Evolutionary conservation across 2,113 vertebrate genomes (phyloP), one percentile per base, ranked within the genome.

Genomic region (Desmodus rotundus): DNA sequence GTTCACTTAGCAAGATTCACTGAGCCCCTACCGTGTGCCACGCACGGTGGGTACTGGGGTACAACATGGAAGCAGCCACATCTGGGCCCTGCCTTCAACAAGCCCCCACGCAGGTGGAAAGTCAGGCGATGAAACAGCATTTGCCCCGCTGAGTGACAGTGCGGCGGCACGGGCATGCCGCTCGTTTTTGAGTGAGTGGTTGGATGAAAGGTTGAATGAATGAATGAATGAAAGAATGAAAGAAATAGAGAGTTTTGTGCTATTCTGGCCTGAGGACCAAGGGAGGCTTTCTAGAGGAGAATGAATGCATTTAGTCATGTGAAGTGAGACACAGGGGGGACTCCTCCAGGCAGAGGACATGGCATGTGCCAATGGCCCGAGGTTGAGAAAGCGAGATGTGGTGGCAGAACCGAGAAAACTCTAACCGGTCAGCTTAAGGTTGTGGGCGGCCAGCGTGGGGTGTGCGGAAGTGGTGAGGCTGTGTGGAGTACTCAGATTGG

Each of bases 321-420:
- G 11, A 87, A 41, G 10, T 50, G 22, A 4, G 22, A 15, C 41
- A 36, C 58, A 38, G 19, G 20, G 8, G 52, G 16, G 6, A 54
- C 3, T 65, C 1, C 70, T 50, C 67, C 15, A 28, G 45, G 19
- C 2, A 36, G 87, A 68, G 54, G 54, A 50, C 90, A 33, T 16
- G 33, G 63, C 43, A 54, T 17, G 15, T 85, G 43, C 58, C 63
- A 87, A 72, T 86, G 43, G 22, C 41, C 70, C 68, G 61, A 33
- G 56, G 47, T 54, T 83, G 72, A 9, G 8, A 72, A 16, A 93
- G 50, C 3, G 70, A 87, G n/a, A 3, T 10, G 22, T 22, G 13
- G n/a, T 24, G 31, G 28, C 43, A 61, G 33, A 94, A 41, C 38
- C 80, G 38, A 93, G 65, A 83, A 87, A 58, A 65, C 9, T 65